Evolutionary conservation across 2,797 vertebrate species (phyloP).

Genomic region (Denticeps clupeoides): DNA sequence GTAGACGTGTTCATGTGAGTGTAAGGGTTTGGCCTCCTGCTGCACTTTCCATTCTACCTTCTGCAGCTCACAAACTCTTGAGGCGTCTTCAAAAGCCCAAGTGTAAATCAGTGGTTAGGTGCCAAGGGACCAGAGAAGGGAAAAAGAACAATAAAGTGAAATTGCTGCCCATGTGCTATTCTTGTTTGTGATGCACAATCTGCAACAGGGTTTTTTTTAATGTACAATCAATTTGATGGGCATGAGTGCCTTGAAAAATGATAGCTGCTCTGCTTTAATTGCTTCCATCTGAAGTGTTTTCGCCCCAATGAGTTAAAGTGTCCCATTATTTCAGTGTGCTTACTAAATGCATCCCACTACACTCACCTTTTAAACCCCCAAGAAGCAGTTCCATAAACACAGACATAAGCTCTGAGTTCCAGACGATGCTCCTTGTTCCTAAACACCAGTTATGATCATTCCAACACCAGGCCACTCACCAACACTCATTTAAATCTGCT

Average conservation of each 20-base stretch:
- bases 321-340: constrained; percentile 39
- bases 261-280: constrained; percentile 49
- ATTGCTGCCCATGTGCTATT: constrained; percentile 31
- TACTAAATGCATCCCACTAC: constrained; percentile 15
- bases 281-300: constrained; percentile 43
- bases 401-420: constrained; percentile 18
- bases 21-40: too few relatives aligned
- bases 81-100: not conserved
- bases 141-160: constrained; percentile 39
- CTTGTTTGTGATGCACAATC: constrained; percentile 9
- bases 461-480: too few relatives aligned
- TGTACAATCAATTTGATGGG: constrained; percentile 47
- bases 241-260: constrained; percentile 48
- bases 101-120: constrained; percentile 7
- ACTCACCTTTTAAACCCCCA: constrained; percentile 32
- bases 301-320: constrained; percentile 35
- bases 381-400: constrained; percentile 24
- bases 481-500: too few relatives aligned
- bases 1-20: too few relatives aligned
- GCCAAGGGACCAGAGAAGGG: constrained; percentile 7
- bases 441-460: constrained; percentile 21
- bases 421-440: constrained; percentile 7
- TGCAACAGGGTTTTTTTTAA: constrained; percentile 21
- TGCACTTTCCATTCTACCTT: too few relatives aligned
- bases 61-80: too few relatives aligned